These are phyloP conservation scores for Struthidea cinerea DNA, from an alignment of 2,113 vertebrate genomes.

Conservation along the genomic window DNA sequence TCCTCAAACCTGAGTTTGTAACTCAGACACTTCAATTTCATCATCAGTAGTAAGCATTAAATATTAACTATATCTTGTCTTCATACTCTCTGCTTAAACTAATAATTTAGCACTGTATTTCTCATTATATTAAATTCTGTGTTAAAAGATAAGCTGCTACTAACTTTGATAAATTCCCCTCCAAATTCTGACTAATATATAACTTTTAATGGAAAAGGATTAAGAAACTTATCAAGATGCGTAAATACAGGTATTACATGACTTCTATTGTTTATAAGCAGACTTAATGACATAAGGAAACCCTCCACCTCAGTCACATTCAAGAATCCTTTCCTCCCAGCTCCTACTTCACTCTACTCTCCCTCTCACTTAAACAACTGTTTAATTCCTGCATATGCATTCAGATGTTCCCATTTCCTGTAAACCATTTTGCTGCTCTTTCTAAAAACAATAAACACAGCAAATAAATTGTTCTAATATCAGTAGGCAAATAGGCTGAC, in stretches of 20 bases:
- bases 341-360: not conserved
- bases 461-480: conserved; percentile 7
- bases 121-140: not conserved
- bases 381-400: not conserved
- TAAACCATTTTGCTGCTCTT: not conserved
- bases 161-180: not conserved
- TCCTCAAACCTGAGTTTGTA: not conserved
- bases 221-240: not conserved
- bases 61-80: not conserved
- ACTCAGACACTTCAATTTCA: not conserved
- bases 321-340: not conserved
- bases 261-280: not conserved
- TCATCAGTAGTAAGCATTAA: not conserved
- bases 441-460: conserved; percentile 2
- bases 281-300: not conserved
- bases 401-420: not conserved
- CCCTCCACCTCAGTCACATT: not conserved
- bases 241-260: not conserved
- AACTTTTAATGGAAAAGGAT: not conserved
- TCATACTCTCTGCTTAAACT: not conserved
- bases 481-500: not conserved
- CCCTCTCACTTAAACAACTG: not conserved
- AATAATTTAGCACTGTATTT: not conserved
- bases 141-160: not conserved
- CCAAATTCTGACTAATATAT: not conserved